These are phyloP conservation scores for Acanthosepion esculentum DNA, from an alignment of 2,888 invertebrate genomes.

Conservation along the genomic window DNA sequence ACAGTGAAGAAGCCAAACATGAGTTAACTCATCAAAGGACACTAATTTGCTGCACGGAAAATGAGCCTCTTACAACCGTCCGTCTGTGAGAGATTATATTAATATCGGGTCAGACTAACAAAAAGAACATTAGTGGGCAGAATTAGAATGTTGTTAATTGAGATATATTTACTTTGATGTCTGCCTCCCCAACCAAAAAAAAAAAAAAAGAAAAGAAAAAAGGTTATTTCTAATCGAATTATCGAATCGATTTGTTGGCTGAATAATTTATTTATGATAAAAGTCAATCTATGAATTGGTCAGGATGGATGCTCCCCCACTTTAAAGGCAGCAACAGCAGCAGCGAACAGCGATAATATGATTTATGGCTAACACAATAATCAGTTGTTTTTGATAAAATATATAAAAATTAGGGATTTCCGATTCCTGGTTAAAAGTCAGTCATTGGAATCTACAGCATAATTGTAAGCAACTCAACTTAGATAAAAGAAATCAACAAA, in stretches of 20 bases:
- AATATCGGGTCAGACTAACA: background rate
- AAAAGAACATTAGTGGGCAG: background rate
- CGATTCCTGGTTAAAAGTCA: no score
- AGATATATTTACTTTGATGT: background rate
- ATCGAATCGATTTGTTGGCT: background rate
- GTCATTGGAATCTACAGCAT: no score
- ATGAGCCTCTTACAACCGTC: background rate
- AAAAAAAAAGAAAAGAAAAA: no score
- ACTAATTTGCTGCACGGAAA: background rate
- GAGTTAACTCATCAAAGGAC: background rate
- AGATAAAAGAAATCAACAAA: background rate
- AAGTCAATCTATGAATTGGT: background rate
- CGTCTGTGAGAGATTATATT: background rate
- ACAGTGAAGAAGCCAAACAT: background rate
- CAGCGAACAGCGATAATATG: background rate
- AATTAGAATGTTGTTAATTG: constrained; percentile 18
- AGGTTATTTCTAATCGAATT: background rate
- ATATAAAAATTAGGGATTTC: no score
- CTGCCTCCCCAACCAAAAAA: background rate
- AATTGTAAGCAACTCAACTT: no score
- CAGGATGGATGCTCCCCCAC: background rate
- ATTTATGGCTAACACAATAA: no score
- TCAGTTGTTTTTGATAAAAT: no score
- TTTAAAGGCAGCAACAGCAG: background rate
- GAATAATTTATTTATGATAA: background rate